Evolutionary conservation across 2,888 invertebrate species (phyloP).

Genomic region (Ditula angustiorana): DNA sequence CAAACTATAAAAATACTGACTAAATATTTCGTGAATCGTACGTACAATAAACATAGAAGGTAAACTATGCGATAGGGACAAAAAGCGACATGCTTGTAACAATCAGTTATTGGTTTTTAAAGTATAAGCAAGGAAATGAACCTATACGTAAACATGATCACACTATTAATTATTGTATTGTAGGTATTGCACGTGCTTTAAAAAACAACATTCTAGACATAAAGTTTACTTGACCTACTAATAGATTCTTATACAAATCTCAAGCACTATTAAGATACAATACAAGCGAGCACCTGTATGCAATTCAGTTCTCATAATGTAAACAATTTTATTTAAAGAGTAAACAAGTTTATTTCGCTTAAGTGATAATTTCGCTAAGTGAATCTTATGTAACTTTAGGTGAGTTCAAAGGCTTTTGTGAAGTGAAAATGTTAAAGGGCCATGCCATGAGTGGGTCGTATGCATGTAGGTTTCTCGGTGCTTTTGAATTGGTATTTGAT

Average conservation of each 20-base stretch:
- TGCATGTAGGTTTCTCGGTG: conserved; percentile 4
- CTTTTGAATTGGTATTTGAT: neutral
- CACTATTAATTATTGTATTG: too few species aligned
- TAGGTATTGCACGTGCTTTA: too few species aligned
- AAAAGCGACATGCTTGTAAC: too few species aligned
- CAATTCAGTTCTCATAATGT: neutral
- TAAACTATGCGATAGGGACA: too few species aligned
- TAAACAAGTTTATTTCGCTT: conserved; percentile 15
- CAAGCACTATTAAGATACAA: neutral
- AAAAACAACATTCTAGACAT: too few species aligned
- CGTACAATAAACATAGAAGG: too few species aligned
- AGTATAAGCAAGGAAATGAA: too few species aligned
- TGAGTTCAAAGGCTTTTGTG: conserved; percentile 28
- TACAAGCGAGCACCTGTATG: neutral
- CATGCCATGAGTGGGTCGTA: conserved; percentile 21
- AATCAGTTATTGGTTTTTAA: too few species aligned
- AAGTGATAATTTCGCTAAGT: conserved; percentile 35
- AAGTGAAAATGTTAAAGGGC: conserved; percentile 31
- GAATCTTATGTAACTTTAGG: conserved; percentile 29
- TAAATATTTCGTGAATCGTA: too few species aligned
- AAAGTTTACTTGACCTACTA: too few species aligned
- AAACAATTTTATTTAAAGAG: conserved; percentile 9
- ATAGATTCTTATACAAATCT: neutral
- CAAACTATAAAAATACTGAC: too few species aligned
- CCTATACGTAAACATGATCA: too few species aligned